Base-by-base conservation (phyloP, 2,797 vertebrate genomes). In the Peromyscus eremicus region DNA sequence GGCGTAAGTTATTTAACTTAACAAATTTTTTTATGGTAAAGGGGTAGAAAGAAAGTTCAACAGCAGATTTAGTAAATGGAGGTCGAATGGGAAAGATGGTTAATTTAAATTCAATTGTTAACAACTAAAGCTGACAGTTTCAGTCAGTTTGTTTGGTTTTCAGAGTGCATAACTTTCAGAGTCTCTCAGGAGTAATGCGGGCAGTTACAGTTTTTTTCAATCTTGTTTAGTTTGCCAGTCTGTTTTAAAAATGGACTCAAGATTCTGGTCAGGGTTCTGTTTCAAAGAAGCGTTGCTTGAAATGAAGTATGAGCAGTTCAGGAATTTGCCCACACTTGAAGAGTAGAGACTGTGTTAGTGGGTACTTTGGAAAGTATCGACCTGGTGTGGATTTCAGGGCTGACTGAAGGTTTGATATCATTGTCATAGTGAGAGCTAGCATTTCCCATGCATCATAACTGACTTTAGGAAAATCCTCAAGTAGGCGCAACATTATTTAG, bases 101-200 rank as follows among this genome's bases (percentile, higher is more conserved):
- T 94, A 83, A 83, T 86, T 94, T 91, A 46, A 88, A 71, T 16
- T 23, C 25, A 93, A 7, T 75, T 40, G 37, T 32, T 90, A 60
- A 85, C 76, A 66, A 25, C 37, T 80, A 88, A 0, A 62, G n/a
- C 19, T 66, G 32, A 82, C 87, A 88, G 12, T 76, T 94, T 96
- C 23, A 94, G 49, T 92, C 46, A 52, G 29, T 92, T 94, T 96
- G 89, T 85, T 96, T 96, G 89, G 21, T 84, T 43, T 93, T 43
- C 84, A 66, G 93, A 94, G 87, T 66, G 70, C 5, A 52, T 66
- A 82, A 76, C 60, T 86, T 95, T 87, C 11, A 89, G 43, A 94
- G 52, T 70, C 27, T 87, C n/a, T 93, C 29, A 52, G 19, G 76
- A 79, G 82, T 70, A 81, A 93, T 27, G 8, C 70, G 83, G 40